A percentile compares a stretch with the other conserved stretches of the same genome.
phyloP scores from a whole-genome alignment of 1,140 invertebrate species.

The Saccostrea glomerata region DNA sequence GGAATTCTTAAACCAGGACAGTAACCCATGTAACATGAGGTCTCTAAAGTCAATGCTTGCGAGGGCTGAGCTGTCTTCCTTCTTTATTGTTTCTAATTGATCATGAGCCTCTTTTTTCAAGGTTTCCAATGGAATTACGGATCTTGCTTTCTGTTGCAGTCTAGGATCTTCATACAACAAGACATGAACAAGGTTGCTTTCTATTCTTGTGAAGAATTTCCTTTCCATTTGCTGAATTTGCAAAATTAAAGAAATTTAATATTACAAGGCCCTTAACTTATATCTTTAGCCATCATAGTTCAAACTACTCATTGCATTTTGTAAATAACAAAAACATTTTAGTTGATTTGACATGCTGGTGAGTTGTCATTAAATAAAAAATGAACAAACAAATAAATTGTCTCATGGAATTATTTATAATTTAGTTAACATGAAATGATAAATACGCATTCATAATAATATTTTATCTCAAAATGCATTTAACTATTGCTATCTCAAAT shows the following conservation, averaged over 20 bases:
- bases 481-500: too few relatives aligned
- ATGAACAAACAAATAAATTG: too few relatives aligned
- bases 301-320: too few relatives aligned
- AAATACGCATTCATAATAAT: too few relatives aligned
- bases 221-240: slow-evolving; percentile 73
- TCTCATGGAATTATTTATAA: too few relatives aligned
- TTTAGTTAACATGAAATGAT: too few relatives aligned
- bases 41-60: slow-evolving; percentile 81
- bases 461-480: too few relatives aligned
- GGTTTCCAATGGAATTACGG: slow-evolving; percentile 74
- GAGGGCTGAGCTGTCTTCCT: slow-evolving; percentile 39
- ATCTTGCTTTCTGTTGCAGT: slow-evolving; percentile 74
- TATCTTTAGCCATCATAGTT: too few relatives aligned
- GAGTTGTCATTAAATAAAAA: too few relatives aligned
- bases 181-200: slow-evolving; percentile 69
- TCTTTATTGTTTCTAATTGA: slow-evolving; percentile 60
- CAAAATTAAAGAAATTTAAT: not conserved
- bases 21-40: slow-evolving; percentile 87
- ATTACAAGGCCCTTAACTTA: not conserved
- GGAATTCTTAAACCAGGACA: slow-evolving; percentile 93
- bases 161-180: slow-evolving; percentile 76
- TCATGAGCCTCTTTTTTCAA: slow-evolving; percentile 68
- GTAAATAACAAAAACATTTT: too few relatives aligned
- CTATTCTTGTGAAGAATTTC: slow-evolving; percentile 78
- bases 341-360: too few relatives aligned